Conservation (phyloP, 2,113 vertebrate genomes). For the Mesembrinibis cayennensis region DNA sequence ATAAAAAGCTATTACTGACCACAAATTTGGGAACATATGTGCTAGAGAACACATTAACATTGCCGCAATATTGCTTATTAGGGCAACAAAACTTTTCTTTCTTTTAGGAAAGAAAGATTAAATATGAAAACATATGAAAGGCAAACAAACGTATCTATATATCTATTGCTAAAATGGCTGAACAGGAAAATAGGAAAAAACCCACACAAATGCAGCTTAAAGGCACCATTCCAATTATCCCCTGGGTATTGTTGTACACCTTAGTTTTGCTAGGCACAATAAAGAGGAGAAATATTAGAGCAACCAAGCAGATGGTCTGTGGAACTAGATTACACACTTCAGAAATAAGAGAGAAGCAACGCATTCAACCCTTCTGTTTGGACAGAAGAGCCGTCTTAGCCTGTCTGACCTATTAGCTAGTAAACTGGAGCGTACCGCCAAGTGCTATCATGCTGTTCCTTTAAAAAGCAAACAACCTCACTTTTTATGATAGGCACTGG, state of each 20-base stretch:
- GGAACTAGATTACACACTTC: conserved; percentile 63
- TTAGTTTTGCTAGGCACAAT: conserved; percentile 25
- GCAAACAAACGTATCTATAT: background rate
- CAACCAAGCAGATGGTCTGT: conserved; percentile 35
- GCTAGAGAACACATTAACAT: background rate
- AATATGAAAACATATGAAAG: background rate
- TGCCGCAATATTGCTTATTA: background rate
- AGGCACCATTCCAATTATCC: conserved; percentile 2
- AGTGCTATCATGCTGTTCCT: conserved; percentile 42
- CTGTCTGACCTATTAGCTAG: conserved; percentile 51
- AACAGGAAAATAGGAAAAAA: background rate
- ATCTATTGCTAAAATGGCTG: background rate
- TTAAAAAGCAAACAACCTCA: conserved; percentile 38
- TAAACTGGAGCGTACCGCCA: conserved; percentile 6
- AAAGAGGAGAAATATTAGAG: conserved; percentile 36
- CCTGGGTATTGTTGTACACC: background rate
- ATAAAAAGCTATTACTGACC: background rate
- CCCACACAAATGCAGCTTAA: background rate
- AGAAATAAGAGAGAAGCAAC: conserved; percentile 43
- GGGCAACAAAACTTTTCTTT: background rate
- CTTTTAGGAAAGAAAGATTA: background rate
- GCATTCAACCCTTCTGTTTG: conserved; percentile 62
- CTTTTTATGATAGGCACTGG: conserved; percentile 37
- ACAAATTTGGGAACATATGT: background rate
- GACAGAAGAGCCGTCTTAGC: conserved; percentile 47